Conservation (phyloP, 1,140 invertebrate genomes). For the Melanaphis sacchari region DNA sequence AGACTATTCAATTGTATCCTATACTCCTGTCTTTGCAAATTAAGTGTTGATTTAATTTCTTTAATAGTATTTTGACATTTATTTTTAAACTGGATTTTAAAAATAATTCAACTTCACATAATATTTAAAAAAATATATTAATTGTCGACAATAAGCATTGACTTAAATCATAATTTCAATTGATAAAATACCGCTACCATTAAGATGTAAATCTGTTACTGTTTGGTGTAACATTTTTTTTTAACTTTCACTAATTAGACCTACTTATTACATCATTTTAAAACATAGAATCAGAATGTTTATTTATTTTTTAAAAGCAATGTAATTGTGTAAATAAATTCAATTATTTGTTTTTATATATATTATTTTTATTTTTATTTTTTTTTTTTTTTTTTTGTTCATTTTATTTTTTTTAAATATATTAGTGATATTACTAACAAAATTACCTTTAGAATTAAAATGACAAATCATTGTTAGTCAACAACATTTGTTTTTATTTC, state of each 20-base stretch:
- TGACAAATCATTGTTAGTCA: not conserved
- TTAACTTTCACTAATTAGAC: slow-evolving; percentile 25
- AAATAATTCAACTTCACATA: not conserved
- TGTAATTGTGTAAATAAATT: slow-evolving; percentile 57
- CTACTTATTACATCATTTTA: slow-evolving; percentile 39
- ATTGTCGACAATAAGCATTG: not conserved
- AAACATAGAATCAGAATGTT: slow-evolving; percentile 33
- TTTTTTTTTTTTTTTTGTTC: slow-evolving; percentile 26
- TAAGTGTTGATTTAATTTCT: slow-evolving; percentile 5
- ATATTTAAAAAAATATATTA: not conserved
- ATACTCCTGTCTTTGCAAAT: not conserved
- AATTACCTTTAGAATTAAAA: not conserved
- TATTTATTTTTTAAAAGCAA: slow-evolving; percentile 47
- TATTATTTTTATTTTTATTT: too few species aligned
- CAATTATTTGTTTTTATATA: slow-evolving; percentile 52
- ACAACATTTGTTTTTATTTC: slow-evolving; percentile 1
- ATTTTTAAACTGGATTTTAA: not conserved
- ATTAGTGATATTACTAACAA: slow-evolving; percentile 13
- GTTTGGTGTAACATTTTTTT: slow-evolving; percentile 28
- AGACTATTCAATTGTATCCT: not conserved
- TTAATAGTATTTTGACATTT: not conserved
- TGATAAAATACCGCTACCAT: not conserved
- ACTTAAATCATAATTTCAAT: not conserved
- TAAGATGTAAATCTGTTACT: slow-evolving; percentile 35
- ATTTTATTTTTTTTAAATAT: not conserved